Conservation (phyloP, 2,113 vertebrate species). For the Tricholaema leucomelas region DNA sequence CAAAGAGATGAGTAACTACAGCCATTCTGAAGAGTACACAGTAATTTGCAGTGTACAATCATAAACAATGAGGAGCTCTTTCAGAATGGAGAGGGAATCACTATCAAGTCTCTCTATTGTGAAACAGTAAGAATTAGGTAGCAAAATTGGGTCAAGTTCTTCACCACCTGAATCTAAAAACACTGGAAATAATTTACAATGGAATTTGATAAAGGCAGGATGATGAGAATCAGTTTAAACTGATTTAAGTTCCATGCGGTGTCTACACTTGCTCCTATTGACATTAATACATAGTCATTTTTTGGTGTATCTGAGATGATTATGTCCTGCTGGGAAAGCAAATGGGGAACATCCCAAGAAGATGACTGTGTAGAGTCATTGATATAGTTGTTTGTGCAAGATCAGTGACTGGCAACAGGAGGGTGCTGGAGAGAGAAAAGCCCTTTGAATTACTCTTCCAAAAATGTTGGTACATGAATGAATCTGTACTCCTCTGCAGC, state of each 20-base stretch:
- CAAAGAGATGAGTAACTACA: not conserved
- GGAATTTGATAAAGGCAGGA: not conserved
- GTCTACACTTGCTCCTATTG: not conserved
- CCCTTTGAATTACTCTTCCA: not conserved
- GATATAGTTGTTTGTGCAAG: not conserved
- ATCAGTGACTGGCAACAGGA: not conserved
- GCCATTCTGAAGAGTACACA: not conserved
- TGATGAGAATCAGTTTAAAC: not conserved
- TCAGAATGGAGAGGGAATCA: not conserved
- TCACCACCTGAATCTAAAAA: not conserved
- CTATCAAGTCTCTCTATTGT: not conserved
- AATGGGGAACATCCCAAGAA: not conserved
- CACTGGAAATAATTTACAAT: not conserved
- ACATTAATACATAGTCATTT: not conserved
- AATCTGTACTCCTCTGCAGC: not conserved
- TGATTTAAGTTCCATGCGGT: not conserved
- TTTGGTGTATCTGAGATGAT: not conserved
- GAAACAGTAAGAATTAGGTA: not conserved
- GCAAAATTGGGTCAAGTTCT: not conserved
- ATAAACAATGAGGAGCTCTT: not conserved
- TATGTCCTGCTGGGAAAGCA: not conserved
- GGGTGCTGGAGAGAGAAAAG: not conserved
- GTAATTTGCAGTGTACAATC: not conserved
- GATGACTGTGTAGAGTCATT: not conserved
- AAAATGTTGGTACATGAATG: not conserved